Base-by-base conservation (phyloP, 53 echinoderm and acorn worm species). In the Holothuria leucospilota region DNA sequence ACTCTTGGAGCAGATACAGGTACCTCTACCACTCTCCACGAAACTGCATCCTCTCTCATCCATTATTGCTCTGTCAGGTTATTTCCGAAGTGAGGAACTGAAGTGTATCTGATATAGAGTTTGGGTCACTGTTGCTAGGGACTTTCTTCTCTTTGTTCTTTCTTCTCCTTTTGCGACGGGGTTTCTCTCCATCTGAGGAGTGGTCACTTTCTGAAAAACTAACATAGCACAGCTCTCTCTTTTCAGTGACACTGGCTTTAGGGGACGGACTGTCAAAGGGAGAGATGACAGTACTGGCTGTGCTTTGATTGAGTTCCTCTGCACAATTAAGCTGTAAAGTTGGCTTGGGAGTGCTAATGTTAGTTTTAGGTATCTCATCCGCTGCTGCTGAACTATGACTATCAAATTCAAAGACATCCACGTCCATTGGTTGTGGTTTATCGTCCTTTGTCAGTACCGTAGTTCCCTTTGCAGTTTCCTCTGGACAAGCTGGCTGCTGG, bases 381-480 rank as follows among this genome's bases (percentile, higher is more conserved):
- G 62, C 4, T 10, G 59, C 62, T 27, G 59, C 39, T 27, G 62
- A 18, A 56, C 56, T 56, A 56, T 56, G 56, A 16, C 56, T 60
- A 29, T 80, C 80, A 49, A 75, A 75, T 6, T 75, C 75, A 38
- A 80, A 80, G 13, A 80, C 80, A 80, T 80, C 62, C 80, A 80
- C 38, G 56, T 80, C 80, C 62, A 62, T 29, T 9, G 67, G 15
- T 30, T 59, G 59, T 18, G 61, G 34, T 80, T 62, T 80, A 52
- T 78, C 59, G 4, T 20, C 23, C 64, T 63, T 27, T 23, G 5
- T 27, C 13, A 6, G 23, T 8, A 63, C 27, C 12, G 23, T 63
- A 67, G 67, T 25, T 34, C 30, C 60, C 29, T 59, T 34, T 24
- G 38, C 27, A 59, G 30, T n/a, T 4, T 60, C 15, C 34, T 23